Evolutionary conservation across 2,888 invertebrate genomes (phyloP).

Genomic region (Acanthosepion esculentum): DNA sequence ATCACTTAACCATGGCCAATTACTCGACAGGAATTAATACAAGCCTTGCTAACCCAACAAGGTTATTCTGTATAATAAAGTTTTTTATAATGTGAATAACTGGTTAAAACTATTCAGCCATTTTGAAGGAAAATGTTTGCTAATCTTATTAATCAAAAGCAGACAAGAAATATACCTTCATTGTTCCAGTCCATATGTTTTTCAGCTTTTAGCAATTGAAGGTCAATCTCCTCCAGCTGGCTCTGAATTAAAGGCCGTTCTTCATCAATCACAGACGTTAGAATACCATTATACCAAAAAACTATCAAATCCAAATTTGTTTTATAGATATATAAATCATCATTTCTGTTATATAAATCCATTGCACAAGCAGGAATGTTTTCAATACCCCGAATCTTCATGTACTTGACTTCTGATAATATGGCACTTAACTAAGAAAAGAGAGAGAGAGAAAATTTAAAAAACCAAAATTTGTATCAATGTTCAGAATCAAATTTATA

Average conservation of each 20-base stretch:
- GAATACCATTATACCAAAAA: conserved; percentile 87
- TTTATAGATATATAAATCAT: conserved; percentile 84
- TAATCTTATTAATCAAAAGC: too few relatives aligned
- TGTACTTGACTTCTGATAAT: conserved; percentile 89
- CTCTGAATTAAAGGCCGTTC: conserved; percentile 88
- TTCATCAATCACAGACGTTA: conserved; percentile 84
- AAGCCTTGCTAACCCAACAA: too few relatives aligned
- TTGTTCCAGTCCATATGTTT: conserved; percentile 88
- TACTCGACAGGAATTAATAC: too few relatives aligned
- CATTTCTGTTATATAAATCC: conserved; percentile 84
- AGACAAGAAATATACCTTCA: conserved; percentile 77
- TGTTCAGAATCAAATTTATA: neutral
- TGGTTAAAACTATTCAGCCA: too few relatives aligned
- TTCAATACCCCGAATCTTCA: conserved; percentile 82
- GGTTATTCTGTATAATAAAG: too few relatives aligned
- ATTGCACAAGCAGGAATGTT: conserved; percentile 77
- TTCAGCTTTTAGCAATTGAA: conserved; percentile 84
- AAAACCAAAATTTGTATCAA: conserved; percentile 11
- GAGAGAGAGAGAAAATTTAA: neutral
- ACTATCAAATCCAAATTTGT: conserved; percentile 65
- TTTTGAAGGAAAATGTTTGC: too few relatives aligned
- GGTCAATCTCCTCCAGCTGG: conserved; percentile 88
- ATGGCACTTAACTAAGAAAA: conserved; percentile 82
- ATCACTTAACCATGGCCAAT: too few relatives aligned
- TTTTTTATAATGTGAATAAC: too few relatives aligned